phyloP scores from a whole-genome alignment of 1,140 invertebrate species.

The Lepidurus arcticus region DNA sequence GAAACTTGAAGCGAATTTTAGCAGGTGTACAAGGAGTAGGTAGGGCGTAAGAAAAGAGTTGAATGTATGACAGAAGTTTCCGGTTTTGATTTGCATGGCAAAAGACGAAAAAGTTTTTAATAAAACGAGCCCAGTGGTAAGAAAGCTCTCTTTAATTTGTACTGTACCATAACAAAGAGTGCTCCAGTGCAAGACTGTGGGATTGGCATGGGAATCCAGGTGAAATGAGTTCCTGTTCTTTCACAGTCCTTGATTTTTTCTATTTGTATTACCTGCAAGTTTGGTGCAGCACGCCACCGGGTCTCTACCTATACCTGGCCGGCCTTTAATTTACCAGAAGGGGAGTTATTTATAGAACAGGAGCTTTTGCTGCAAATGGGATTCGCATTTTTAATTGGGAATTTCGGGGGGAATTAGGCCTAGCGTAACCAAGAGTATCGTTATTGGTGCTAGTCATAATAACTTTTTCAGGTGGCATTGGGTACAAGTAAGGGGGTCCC shows the following conservation, averaged over 20 bases:
- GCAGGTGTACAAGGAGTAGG: too few relatives aligned
- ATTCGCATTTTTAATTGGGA: constrained; percentile 14
- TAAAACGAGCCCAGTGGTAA: neutral
- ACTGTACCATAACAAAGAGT: neutral
- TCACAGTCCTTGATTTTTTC: constrained; percentile 19
- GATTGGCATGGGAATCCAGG: constrained; percentile 8
- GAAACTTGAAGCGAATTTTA: too few relatives aligned
- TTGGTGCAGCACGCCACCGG: neutral
- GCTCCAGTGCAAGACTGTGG: neutral
- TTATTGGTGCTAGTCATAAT: neutral
- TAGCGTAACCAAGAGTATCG: neutral
- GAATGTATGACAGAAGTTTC: neutral
- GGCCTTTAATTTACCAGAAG: neutral
- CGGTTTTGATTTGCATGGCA: neutral
- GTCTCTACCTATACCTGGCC: neutral
- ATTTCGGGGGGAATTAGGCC: neutral
- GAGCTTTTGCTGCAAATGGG: neutral
- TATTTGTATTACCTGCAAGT: neutral
- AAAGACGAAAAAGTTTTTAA: neutral
- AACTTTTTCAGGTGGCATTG: neutral
- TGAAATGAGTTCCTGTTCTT: constrained; percentile 14
- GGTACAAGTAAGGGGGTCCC: neutral
- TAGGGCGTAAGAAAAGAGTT: neutral
- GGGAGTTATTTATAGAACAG: constrained; percentile 1
- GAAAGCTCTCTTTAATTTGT: neutral